Evolutionary conservation across 1,140 invertebrate genomes (phyloP).

Genomic region (Aphidius gifuensis): DNA sequence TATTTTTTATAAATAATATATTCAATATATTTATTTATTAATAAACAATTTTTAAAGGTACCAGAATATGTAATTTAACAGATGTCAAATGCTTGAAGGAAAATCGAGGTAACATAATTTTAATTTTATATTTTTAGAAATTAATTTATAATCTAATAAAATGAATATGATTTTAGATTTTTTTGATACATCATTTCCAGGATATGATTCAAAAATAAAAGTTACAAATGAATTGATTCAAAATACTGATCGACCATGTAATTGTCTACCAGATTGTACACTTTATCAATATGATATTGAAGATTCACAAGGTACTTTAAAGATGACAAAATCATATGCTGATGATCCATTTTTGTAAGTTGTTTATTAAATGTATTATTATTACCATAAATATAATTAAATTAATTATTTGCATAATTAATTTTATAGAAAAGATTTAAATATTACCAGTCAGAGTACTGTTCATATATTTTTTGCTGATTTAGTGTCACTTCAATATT

Average conservation of each 20-base stretch:
- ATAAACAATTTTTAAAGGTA: conserved; percentile 21
- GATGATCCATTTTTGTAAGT: conserved; percentile 22
- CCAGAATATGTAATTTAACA: conserved; percentile 52
- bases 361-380: background rate
- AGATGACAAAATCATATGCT: conserved; percentile 22
- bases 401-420: conserved; percentile 4
- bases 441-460: conserved; percentile 30
- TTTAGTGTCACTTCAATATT: conserved; percentile 38
- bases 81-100: conserved; percentile 51
- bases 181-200: conserved; percentile 37
- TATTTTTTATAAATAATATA: background rate
- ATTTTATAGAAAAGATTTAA: conserved; percentile 22
- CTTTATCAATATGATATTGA: conserved; percentile 37
- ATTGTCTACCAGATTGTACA: conserved; percentile 38
- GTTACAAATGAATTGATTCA: background rate
- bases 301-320: conserved; percentile 30
- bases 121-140: background rate
- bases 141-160: background rate
- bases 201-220: conserved; percentile 3
- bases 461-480: conserved; percentile 43
- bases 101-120: conserved; percentile 42
- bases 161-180: conserved; percentile 23
- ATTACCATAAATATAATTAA: background rate
- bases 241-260: conserved; percentile 29
- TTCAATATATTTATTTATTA: conserved; percentile 13